phyloP scores from a whole-genome alignment of 1,140 invertebrate species.

The Drosophila sulfurigaster region DNA sequence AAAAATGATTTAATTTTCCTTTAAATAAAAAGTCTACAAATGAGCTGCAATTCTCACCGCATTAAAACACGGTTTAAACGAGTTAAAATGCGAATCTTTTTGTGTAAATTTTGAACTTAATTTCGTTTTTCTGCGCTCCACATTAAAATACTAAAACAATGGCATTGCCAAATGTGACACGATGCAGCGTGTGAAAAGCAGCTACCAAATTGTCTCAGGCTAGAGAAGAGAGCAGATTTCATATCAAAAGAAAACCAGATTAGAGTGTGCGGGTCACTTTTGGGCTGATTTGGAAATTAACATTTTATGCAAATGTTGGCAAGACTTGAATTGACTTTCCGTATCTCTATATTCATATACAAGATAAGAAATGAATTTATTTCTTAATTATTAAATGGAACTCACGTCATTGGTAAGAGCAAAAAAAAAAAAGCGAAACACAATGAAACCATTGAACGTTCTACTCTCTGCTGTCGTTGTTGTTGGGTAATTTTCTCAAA shows the following conservation, averaged over 20 bases:
- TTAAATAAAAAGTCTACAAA: not conserved
- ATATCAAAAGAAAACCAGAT: not conserved
- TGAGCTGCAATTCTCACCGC: conserved; percentile 1
- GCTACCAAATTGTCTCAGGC: conserved; percentile 34
- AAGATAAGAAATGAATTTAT: conserved; percentile 69
- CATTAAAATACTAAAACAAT: conserved; percentile 15
- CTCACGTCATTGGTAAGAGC: conserved; percentile 48
- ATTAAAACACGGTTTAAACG: conserved; percentile 3
- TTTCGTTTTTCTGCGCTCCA: not conserved
- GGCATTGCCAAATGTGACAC: conserved; percentile 26
- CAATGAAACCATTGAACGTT: conserved; percentile 8
- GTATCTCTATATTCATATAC: conserved; percentile 24
- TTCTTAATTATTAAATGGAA: conserved; percentile 77
- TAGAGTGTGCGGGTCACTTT: conserved; percentile 7
- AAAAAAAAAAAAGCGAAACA: conserved; percentile 30
- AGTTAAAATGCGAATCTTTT: conserved; percentile 8
- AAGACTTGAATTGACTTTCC: conserved; percentile 12
- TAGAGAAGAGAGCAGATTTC: conserved; percentile 3
- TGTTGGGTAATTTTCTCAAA: conserved; percentile 60
- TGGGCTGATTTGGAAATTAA: conserved; percentile 50
- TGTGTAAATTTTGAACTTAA: conserved; percentile 6
- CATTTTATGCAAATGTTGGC: conserved; percentile 59
- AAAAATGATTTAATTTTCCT: not conserved
- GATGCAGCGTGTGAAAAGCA: conserved; percentile 52
- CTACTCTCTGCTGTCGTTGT: not conserved